These are phyloP conservation scores for Diuraphis noxia DNA, from an alignment of 1,140 invertebrate genomes.

Conservation along the genomic window DNA sequence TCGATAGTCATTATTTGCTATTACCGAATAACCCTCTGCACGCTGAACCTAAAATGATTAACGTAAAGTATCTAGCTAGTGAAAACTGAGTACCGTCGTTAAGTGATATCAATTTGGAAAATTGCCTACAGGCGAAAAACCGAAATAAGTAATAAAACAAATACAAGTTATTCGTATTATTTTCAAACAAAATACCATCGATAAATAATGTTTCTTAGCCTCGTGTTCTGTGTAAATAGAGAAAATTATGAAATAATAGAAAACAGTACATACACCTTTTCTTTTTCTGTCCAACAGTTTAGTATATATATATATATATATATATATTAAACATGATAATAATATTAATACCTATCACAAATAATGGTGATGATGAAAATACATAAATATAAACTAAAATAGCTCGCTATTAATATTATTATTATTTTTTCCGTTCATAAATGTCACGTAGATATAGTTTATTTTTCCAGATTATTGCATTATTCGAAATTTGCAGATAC, in stretches of 20 bases:
- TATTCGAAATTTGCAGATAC: background rate
- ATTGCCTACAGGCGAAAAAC: background rate
- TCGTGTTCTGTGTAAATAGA: background rate
- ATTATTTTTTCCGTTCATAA: background rate
- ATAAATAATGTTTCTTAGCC: conserved; percentile 13
- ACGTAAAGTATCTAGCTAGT: conserved; percentile 12
- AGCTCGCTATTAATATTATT: background rate
- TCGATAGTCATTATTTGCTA: background rate
- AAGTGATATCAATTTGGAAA: background rate
- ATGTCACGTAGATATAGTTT: background rate
- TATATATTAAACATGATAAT: background rate
- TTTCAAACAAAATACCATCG: background rate
- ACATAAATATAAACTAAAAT: conserved; percentile 1
- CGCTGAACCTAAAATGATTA: background rate
- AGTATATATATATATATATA: background rate
- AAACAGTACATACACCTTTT: background rate
- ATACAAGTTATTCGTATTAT: conserved; percentile 30
- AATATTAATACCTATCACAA: background rate
- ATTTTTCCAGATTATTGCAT: background rate
- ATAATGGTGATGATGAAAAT: background rate
- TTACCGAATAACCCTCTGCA: background rate
- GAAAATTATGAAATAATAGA: conserved; percentile 7
- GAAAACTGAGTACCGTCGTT: background rate
- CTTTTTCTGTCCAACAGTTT: background rate
- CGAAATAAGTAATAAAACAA: conserved; percentile 36